Conservation (phyloP, 1,140 invertebrate species). For the Trichonephila inaurata region DNA sequence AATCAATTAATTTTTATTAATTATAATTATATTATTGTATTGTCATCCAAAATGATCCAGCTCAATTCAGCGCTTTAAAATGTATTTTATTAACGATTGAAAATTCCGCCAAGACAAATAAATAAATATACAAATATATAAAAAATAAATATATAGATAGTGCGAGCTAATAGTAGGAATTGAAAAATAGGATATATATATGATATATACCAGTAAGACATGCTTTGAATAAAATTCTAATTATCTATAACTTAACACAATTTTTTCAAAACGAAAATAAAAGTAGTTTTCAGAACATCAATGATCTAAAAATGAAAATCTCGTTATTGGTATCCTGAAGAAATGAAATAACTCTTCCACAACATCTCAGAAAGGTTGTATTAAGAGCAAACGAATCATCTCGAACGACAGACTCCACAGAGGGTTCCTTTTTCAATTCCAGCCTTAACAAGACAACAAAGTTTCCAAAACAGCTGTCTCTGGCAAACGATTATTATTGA, state of each 20-base stretch:
- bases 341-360: background rate
- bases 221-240: background rate
- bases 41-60: too few relatives aligned
- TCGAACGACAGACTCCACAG: background rate
- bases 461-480: slow-evolving; percentile 15
- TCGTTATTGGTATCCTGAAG: background rate
- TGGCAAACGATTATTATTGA: slow-evolving; percentile 53
- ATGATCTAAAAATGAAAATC: too few relatives aligned
- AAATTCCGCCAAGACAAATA: too few relatives aligned
- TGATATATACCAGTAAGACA: too few relatives aligned
- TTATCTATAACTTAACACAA: background rate
- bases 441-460: background rate
- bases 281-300: background rate
- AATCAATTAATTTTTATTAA: too few relatives aligned
- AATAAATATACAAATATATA: too few relatives aligned
- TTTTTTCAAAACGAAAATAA: background rate
- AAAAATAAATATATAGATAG: too few relatives aligned
- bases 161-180: too few relatives aligned
- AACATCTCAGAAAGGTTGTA: background rate
- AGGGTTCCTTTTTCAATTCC: background rate
- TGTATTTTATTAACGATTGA: too few relatives aligned
- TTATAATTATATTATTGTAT: too few relatives aligned
- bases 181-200: too few relatives aligned
- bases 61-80: too few relatives aligned
- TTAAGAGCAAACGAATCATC: background rate